These are phyloP conservation scores for Globodera rostochiensis DNA, from an alignment of 1,140 invertebrate genomes.

Conservation along the genomic window DNA sequence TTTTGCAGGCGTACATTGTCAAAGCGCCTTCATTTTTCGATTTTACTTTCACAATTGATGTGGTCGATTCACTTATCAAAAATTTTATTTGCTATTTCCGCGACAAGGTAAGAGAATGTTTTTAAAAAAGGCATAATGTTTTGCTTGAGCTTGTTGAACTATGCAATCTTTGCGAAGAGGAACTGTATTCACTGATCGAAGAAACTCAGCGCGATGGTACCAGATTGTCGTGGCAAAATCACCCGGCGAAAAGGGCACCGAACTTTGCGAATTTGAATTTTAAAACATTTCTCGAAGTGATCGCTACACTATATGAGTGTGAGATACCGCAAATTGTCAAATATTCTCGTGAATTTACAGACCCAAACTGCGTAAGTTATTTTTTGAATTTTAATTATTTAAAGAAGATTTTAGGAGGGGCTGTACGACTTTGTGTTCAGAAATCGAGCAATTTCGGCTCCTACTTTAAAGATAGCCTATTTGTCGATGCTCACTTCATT, in stretches of 20 bases:
- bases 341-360: slow-evolving; percentile 24
- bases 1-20: slow-evolving; percentile 27
- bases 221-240: slow-evolving; percentile 5
- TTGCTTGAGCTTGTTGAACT: slow-evolving; percentile 30
- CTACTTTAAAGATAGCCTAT: slow-evolving; percentile 26
- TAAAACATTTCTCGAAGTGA: slow-evolving; percentile 30
- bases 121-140: neutral
- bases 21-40: slow-evolving; percentile 20
- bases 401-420: slow-evolving; percentile 15
- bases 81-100: slow-evolving; percentile 39
- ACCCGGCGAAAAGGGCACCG: neutral
- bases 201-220: neutral
- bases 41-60: slow-evolving; percentile 27
- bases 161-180: slow-evolving; percentile 34
- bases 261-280: slow-evolving; percentile 31
- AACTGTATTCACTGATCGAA: slow-evolving; percentile 26
- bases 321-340: slow-evolving; percentile 19
- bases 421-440: slow-evolving; percentile 24
- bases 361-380: slow-evolving; percentile 34
- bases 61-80: slow-evolving; percentile 31
- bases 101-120: slow-evolving; percentile 20
- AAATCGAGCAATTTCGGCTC: slow-evolving; percentile 30
- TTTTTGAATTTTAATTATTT: neutral
- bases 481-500: slow-evolving; percentile 27
- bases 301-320: slow-evolving; percentile 28